These are phyloP conservation scores for Andrena hattorfiana DNA, from an alignment of 2,888 invertebrate genomes.

Conservation along the genomic window DNA sequence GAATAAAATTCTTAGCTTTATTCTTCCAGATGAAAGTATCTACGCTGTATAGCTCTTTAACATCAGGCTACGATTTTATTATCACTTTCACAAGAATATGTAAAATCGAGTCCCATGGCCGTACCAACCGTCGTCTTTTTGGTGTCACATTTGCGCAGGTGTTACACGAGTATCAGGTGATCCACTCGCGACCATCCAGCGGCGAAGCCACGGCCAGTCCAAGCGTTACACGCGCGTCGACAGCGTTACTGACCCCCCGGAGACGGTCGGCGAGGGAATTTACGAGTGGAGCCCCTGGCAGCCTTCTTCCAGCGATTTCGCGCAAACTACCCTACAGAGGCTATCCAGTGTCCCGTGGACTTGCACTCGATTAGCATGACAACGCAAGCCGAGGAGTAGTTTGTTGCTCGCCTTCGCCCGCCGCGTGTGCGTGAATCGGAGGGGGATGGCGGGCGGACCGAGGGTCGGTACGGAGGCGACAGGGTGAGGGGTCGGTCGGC, in stretches of 20 bases:
- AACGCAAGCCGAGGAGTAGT: conserved; percentile 70
- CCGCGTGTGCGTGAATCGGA: conserved; percentile 29
- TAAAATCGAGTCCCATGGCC: no score
- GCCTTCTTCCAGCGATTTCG: conserved; percentile 33
- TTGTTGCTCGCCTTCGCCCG: conserved; percentile 50
- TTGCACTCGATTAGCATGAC: conserved; percentile 84
- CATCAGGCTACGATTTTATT: no score
- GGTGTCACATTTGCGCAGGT: no score
- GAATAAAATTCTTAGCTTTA: no score
- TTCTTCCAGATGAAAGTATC: no score
- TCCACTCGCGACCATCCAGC: no score
- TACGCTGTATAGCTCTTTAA: no score
- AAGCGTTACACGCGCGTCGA: conserved; percentile 13
- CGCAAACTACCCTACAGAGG: conserved; percentile 63
- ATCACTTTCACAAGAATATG: no score
- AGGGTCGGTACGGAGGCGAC: conserved; percentile 36
- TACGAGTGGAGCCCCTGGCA: conserved; percentile 46
- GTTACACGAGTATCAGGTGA: no score
- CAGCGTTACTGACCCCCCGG: conserved; percentile 19
- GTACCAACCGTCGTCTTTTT: no score
- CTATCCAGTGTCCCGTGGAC: conserved; percentile 65
- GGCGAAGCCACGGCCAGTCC: no score
- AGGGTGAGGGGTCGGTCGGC: conserved; percentile 60
- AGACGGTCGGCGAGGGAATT: conserved; percentile 45
- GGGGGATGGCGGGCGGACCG: conserved; percentile 35